Evolutionary conservation across 2,113 vertebrate species (phyloP), one percentile per base, ranked within the genome.

Genomic region (Pardalotus punctatus): DNA sequence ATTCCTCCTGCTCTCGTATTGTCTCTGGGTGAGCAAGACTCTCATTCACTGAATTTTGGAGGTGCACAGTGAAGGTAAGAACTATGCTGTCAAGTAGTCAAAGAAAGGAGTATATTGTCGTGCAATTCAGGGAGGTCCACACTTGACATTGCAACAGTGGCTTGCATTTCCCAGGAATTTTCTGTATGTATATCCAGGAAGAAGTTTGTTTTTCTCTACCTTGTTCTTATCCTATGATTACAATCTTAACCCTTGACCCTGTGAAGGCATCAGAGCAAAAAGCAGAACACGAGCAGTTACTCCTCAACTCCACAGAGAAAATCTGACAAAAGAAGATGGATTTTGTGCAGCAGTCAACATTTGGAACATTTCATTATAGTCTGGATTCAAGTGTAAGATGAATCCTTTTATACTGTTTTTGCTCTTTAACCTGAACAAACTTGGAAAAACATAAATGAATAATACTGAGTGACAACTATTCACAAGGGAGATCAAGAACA

Each of bases 1-100:
- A 29, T 35, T 78, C 5, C 6, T 71, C 10, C 11, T n/a, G 10
- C 5, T 19, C 31, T 22, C 0, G 0, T n/a, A 27, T 40, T 47
- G 18, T 29, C 20, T 61, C 25, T 31, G 21, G 25, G 57, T 13
- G 8, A 88, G 33, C 4, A 65, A 61, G 15, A 14, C 36, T 29
- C 2, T 50, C 6, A n/a, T 71, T 74, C 12, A 24, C 3, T 21
- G 4, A 33, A 64, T 7, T 45, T 45, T 56, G 28, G 27, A 69
- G 22, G 17, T 57, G 6, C 4, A 57, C 38, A 79, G 9, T 43
- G 40, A 76, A 81, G 56, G 27, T 56, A 77, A 82, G 27, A 60
- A 10, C 31, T n/a, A 9, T 43, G 3, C 11, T 66, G 36, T 45
- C 28, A 28, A 18, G 18, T 4, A 76, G 24, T 27, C 24, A 87